These are phyloP conservation scores for Labeo rohita DNA, from an alignment of 2,113 vertebrate species.

Conservation along the genomic window DNA sequence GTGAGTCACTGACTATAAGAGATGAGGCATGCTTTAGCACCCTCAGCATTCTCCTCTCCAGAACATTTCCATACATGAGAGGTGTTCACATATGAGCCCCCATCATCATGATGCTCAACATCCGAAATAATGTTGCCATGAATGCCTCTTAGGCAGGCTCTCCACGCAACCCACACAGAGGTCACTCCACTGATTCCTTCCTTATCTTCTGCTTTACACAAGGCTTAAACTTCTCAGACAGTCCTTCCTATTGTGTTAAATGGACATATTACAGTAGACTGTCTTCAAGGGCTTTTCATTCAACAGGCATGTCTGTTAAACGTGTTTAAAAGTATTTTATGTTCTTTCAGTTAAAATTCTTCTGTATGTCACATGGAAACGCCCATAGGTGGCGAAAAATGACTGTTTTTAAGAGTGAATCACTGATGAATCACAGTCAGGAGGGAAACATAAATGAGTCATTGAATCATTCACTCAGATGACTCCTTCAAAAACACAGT, in stretches of 20 bases:
- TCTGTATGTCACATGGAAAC: neutral
- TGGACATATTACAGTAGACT: slow-evolving; percentile 5
- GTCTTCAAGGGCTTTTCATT: slow-evolving; percentile 39
- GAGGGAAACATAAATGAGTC: too few species aligned
- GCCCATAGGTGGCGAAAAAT: neutral
- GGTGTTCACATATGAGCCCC: slow-evolving; percentile 15
- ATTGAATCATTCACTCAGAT: neutral
- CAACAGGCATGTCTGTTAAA: slow-evolving; percentile 38
- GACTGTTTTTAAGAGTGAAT: too few species aligned
- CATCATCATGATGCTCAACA: neutral
- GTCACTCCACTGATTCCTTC: neutral
- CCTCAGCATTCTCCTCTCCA: slow-evolving; percentile 31
- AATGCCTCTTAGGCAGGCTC: slow-evolving; percentile 17
- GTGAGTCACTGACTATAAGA: slow-evolving; percentile 25
- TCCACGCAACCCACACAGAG: slow-evolving; percentile 5
- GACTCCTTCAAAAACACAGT: neutral
- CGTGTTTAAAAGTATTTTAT: neutral
- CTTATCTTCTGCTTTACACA: neutral
- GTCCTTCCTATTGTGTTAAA: neutral
- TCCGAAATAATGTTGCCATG: slow-evolving; percentile 1
- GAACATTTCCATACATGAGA: slow-evolving; percentile 15
- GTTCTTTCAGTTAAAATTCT: neutral
- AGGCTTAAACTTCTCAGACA: neutral
- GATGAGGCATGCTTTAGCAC: neutral
- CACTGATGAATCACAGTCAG: too few species aligned